Evolutionary conservation across 2,888 invertebrate species (phyloP).

Genomic region (Odontocolon sp.): DNA sequence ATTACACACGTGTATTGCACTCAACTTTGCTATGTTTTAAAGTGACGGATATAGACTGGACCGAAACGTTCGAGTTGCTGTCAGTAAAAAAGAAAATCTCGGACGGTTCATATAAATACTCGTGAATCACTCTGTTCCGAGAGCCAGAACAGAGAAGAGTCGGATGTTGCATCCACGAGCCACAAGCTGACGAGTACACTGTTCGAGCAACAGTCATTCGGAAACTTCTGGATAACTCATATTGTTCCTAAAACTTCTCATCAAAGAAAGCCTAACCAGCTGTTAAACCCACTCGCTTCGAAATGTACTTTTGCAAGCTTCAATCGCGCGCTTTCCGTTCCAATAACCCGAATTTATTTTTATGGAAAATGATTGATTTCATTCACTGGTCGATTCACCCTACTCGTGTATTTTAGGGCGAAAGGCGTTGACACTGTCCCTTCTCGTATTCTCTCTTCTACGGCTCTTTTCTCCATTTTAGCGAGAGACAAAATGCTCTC

Average conservation of each 20-base stretch:
- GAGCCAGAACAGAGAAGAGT: background rate
- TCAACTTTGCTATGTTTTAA: background rate
- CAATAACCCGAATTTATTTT: too few species aligned
- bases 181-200: too few species aligned
- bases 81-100: background rate
- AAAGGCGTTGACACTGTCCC: background rate
- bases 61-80: slow-evolving; percentile 17
- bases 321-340: too few species aligned
- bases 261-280: too few species aligned
- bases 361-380: too few species aligned
- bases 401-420: too few species aligned
- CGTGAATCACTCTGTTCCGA: slow-evolving; percentile 56
- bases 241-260: too few species aligned
- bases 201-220: too few species aligned
- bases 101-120: slow-evolving; percentile 47
- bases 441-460: background rate
- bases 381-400: too few species aligned
- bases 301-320: too few species aligned
- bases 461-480: background rate
- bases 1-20: background rate
- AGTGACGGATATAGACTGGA: slow-evolving; percentile 13
- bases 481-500: slow-evolving; percentile 11
- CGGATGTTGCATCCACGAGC: background rate
- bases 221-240: too few species aligned
- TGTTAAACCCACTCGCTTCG: too few species aligned